Evolutionary conservation across 1,140 invertebrate genomes (phyloP).

Genomic region (Bicyclus anynana): DNA sequence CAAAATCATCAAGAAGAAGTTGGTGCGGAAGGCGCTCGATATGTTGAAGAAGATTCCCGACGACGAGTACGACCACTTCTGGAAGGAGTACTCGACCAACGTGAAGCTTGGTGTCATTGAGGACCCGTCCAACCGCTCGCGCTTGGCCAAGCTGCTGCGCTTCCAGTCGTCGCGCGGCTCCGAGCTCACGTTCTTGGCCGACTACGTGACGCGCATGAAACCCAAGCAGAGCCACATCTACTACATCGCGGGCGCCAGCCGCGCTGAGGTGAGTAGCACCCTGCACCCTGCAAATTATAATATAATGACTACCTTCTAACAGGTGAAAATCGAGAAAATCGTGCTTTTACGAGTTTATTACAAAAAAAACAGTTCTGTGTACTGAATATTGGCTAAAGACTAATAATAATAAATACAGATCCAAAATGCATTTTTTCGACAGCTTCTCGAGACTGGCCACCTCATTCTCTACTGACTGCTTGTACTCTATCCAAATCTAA

Average conservation of each 20-base stretch:
- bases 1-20: conserved; percentile 99
- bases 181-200: conserved; percentile 86
- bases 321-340: too few relatives aligned
- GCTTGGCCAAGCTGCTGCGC: conserved; percentile 95
- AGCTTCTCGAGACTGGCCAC: too few relatives aligned
- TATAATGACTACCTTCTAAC: too few relatives aligned
- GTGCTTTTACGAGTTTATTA: too few relatives aligned
- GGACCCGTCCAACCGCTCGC: conserved; percentile 96
- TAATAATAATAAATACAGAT: too few relatives aligned
- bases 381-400: too few relatives aligned
- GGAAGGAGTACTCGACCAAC: conserved; percentile 99
- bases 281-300: too few relatives aligned
- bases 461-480: too few relatives aligned
- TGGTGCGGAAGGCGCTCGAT: conserved; percentile 97
- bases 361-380: too few relatives aligned
- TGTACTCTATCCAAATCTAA: too few relatives aligned
- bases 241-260: conserved; percentile 94
- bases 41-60: conserved; percentile 98
- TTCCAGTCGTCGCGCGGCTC: conserved; percentile 90
- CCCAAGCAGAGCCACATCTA: conserved; percentile 97
- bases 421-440: too few relatives aligned
- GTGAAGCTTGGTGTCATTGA: conserved; percentile 99
- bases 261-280: conserved; percentile 80
- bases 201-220: conserved; percentile 98
- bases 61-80: conserved; percentile 96